Evolutionary conservation across 2,797 vertebrate species (phyloP).

Genomic region (Myotis pilosus): DNA sequence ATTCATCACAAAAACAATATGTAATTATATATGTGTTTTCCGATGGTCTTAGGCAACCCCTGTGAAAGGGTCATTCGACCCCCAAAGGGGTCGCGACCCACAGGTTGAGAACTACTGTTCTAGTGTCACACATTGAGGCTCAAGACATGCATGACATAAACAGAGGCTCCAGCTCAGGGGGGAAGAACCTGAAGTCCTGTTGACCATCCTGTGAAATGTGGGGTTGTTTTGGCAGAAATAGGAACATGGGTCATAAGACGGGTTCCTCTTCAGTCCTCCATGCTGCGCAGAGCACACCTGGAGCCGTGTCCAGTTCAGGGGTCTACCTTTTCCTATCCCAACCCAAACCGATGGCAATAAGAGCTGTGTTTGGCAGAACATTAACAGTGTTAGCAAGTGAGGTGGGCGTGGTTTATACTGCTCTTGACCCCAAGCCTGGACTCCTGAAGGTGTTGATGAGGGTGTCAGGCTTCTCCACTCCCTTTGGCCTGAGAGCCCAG

Average conservation of each 20-base stretch:
- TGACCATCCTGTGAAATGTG: background rate
- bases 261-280: background rate
- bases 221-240: background rate
- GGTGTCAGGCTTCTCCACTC: no score
- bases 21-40: no score
- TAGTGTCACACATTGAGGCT: rapidly evolving
- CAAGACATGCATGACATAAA: rapidly evolving
- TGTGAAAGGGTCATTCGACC: no score
- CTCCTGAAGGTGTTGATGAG: background rate
- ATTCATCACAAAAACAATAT: no score
- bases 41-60: no score
- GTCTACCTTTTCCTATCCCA: background rate
- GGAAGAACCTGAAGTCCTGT: background rate
- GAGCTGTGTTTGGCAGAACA: background rate
- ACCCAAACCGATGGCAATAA: background rate
- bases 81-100: no score
- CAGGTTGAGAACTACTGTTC: no score
- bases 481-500: background rate
- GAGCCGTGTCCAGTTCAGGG: background rate
- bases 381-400: background rate
- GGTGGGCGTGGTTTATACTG: rapidly evolving
- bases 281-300: no score
- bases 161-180: background rate
- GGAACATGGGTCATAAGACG: rapidly evolving
- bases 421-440: background rate